Base-by-base conservation (phyloP, 2,113 vertebrate genomes). In the Charadrius vociferus region DNA sequence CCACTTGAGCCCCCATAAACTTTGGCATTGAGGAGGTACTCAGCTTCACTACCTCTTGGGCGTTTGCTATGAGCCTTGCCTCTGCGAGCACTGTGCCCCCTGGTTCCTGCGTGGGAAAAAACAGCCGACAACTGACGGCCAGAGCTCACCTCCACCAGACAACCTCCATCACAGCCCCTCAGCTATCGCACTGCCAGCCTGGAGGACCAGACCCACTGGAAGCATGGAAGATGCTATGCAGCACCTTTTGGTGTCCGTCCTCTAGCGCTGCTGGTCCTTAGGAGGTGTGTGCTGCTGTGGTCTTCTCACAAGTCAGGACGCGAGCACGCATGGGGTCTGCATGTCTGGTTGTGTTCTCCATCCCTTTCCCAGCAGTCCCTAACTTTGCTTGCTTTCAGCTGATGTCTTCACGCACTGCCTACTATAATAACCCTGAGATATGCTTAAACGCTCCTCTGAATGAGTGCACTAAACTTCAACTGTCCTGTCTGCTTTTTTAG, bases 21-120 rank as follows among this genome's bases (percentile, higher is more conserved):
- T 4, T 4, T 2, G 3, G 18, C 2, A 2, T 3, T 15, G 12
- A 50, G 66, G 61, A 26, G 12, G 8, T 1, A 2, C 30, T 4
- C 34, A 11, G 45, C 34, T 34, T 50, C 34, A 9, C 52, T 6
- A 3, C 32, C 36, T 37, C 59, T 43, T 6, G 45, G 7, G 45
- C 5, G 7, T 14, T 7, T 9, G 18, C 62, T 34, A 4, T 11
- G 12, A 39, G 79, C 53, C 34, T 29, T 15, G 14, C 7, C 27
- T 13, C 61, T 23, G 27, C 52, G 7, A 7, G 39, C 7, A 3
- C 10, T 6, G 32, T 10, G 50, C 26, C 78, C 39, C n/a, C 49
- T 3, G 18, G 37, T 14, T 14, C 62, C 22, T 18, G 50, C 6
- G 1, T 8, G 20, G 50, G 39, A 30, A 20, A 24, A 26, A 39